phyloP scores from a whole-genome alignment of 2,888 invertebrate species.

The Cheilosia soror region DNA sequence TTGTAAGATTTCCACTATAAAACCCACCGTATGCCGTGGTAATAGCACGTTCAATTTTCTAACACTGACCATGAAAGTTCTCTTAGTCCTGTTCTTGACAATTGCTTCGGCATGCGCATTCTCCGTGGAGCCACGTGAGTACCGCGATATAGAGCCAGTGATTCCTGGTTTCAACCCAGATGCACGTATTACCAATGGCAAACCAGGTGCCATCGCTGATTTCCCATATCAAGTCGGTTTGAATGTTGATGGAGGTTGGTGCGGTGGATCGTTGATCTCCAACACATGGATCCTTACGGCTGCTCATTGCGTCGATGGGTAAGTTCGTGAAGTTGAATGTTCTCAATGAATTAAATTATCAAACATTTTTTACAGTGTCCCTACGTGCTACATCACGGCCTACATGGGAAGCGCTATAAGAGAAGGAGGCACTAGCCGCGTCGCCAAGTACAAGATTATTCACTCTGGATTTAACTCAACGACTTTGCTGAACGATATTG shows the following conservation, averaged over 20 bases:
- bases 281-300: slow-evolving; percentile 77
- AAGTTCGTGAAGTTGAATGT: background rate
- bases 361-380: background rate
- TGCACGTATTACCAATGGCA: slow-evolving; percentile 46
- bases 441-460: background rate
- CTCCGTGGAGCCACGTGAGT: slow-evolving; percentile 54
- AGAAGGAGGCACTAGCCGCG: background rate
- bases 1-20: background rate
- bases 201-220: background rate
- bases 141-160: slow-evolving; percentile 76
- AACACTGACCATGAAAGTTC: slow-evolving; percentile 50
- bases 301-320: slow-evolving; percentile 77
- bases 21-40: background rate
- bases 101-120: slow-evolving; percentile 77
- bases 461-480: slow-evolving; percentile 56
- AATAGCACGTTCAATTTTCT: background rate
- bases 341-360: background rate
- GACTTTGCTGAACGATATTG: slow-evolving; percentile 66
- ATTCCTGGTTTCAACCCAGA: slow-evolving; percentile 78
- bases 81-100: slow-evolving; percentile 78
- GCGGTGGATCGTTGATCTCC: slow-evolving; percentile 33
- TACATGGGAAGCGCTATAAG: slow-evolving; percentile 54
- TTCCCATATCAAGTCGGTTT: slow-evolving; percentile 56
- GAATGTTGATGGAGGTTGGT: slow-evolving; percentile 31
- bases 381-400: background rate